phyloP scores from a whole-genome alignment of 92 coral and sea anemone species.

The Heteractis magnifica region DNA sequence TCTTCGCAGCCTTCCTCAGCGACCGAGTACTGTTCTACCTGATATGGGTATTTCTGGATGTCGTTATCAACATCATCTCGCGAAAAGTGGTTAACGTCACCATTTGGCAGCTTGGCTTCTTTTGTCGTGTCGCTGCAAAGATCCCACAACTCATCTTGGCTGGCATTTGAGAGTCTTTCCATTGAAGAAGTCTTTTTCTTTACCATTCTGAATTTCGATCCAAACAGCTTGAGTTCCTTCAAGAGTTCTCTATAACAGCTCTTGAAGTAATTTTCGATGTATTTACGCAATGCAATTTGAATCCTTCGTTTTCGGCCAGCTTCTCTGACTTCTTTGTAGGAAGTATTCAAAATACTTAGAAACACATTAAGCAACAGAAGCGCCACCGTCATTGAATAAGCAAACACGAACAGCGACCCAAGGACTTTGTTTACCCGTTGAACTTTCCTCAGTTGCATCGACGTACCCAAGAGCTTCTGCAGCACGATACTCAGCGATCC shows the following conservation, averaged over 20 bases:
- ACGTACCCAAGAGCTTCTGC: slow-evolving; percentile 66
- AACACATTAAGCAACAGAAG: slow-evolving; percentile 57
- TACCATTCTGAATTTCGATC: not conserved
- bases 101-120: not conserved
- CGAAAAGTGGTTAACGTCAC: not conserved
- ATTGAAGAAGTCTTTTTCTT: slow-evolving; percentile 1
- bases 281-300: slow-evolving; percentile 20
- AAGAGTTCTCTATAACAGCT: slow-evolving; percentile 25
- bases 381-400: slow-evolving; percentile 44
- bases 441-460: slow-evolving; percentile 49
- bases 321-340: slow-evolving; percentile 52
- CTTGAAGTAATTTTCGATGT: slow-evolving; percentile 25
- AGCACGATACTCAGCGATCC: slow-evolving; percentile 52
- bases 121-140: slow-evolving; percentile 1
- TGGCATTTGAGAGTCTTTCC: not conserved
- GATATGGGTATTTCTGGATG: not conserved
- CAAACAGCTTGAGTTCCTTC: slow-evolving; percentile 12
- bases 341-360: slow-evolving; percentile 62
- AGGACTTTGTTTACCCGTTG: slow-evolving; percentile 42
- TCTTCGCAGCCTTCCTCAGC: slow-evolving; percentile 18
- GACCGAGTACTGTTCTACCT: not conserved
- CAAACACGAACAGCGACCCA: slow-evolving; percentile 60
- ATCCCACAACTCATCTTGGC: not conserved
- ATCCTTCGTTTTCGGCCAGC: slow-evolving; percentile 24
- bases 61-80: not conserved